Percentiles rank a stretch among this genome's conserved stretches.
Evolutionary conservation across 1,140 invertebrate species (phyloP).

Genomic region (Harlomillsia oculata): DNA sequence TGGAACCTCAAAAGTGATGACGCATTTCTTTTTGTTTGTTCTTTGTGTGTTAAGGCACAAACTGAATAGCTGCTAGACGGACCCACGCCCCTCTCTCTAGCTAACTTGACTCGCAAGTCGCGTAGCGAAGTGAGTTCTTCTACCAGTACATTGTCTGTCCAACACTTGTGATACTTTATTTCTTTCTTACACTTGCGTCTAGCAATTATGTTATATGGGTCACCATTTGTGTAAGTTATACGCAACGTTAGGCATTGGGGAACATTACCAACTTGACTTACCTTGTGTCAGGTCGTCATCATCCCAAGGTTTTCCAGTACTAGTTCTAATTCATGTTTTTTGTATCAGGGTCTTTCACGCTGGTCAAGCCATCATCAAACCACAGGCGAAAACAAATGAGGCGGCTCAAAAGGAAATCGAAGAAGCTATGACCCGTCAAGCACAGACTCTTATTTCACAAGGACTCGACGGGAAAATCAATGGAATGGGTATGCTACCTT

Average conservation of each 20-base stretch:
- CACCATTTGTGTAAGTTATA: slow-evolving; percentile 8
- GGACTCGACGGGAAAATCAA: slow-evolving; percentile 20
- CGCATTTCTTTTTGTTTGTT: slow-evolving; percentile 37
- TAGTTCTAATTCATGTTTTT: neutral
- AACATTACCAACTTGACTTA: neutral
- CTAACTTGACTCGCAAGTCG: slow-evolving; percentile 31
- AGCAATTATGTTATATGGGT: too few relatives aligned
- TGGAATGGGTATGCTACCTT: neutral
- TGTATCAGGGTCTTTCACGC: slow-evolving; percentile 70
- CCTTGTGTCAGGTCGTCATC: neutral
- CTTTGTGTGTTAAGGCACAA: slow-evolving; percentile 36
- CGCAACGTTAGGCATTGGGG: neutral
- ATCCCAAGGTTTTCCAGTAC: neutral
- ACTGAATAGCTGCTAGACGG: slow-evolving; percentile 34
- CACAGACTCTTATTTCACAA: slow-evolving; percentile 27
- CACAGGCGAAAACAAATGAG: slow-evolving; percentile 87
- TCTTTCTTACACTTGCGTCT: too few relatives aligned
- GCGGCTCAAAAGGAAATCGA: slow-evolving; percentile 90
- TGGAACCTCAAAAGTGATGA: slow-evolving; percentile 31
- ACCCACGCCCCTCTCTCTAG: slow-evolving; percentile 32
- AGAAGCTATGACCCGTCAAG: slow-evolving; percentile 78
- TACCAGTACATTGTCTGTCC: slow-evolving; percentile 23
- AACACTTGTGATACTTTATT: slow-evolving; percentile 13
- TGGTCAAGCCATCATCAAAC: slow-evolving; percentile 80
- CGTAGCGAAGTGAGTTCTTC: slow-evolving; percentile 35